Conservation (phyloP, 2,888 invertebrate species). For the Nomada fabriciana region DNA sequence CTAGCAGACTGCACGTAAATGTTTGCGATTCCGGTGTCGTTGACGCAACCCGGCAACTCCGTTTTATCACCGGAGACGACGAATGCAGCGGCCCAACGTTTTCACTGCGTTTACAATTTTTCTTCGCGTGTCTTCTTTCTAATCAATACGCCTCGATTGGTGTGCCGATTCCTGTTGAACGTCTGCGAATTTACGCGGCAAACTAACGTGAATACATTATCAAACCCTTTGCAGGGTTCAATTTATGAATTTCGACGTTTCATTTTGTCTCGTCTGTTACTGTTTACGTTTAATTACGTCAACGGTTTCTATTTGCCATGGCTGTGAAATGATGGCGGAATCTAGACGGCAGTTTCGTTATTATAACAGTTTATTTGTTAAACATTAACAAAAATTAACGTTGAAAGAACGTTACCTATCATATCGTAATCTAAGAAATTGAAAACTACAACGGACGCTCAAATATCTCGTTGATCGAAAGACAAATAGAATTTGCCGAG, state of each 20-base stretch:
- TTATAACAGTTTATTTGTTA: too few species aligned
- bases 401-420: too few species aligned
- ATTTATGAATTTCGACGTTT: background rate
- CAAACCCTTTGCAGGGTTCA: too few species aligned
- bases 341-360: too few species aligned
- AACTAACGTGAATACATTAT: background rate
- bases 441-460: background rate
- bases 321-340: background rate
- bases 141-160: conserved; percentile 17
- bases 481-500: conserved; percentile 18
- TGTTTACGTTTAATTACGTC: background rate
- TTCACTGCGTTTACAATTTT: conserved; percentile 22
- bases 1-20: conserved; percentile 45
- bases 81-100: conserved; percentile 40
- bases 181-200: background rate
- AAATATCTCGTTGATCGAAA: background rate
- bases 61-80: conserved; percentile 34
- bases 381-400: too few species aligned
- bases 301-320: background rate
- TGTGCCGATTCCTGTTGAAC: background rate
- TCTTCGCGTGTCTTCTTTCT: conserved; percentile 35
- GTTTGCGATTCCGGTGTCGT: conserved; percentile 66
- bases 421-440: background rate
- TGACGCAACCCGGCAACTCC: conserved; percentile 28
- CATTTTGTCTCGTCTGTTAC: background rate